Evolutionary conservation across 2,113 vertebrate species (phyloP), one percentile per base, ranked within the genome.

Genomic region (Cyphomyrus plagiostoma): DNA sequence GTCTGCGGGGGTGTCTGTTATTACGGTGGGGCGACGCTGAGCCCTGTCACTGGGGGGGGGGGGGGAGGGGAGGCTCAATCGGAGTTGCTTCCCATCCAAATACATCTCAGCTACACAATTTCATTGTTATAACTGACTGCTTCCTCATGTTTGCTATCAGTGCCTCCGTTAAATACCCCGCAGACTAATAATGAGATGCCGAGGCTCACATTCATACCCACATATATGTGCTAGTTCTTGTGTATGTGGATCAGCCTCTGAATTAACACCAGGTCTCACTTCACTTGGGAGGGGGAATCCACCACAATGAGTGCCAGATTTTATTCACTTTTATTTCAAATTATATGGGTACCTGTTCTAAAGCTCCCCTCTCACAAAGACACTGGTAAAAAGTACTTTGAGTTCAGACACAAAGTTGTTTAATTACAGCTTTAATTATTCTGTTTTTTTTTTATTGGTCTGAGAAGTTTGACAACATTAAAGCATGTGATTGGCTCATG

Each of bases 1-100:
- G 93, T 89, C 92, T 92, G 92, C 90, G 93, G 94, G 30, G 91
- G 89, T 94, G 92, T 93, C 93, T 10, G 90, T 92, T 93, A 92
- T 92, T 91, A 91, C 87, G 42, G 74, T 0, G 70, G 0, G 87
- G 91, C 13, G 86, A 49, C 90, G 49, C 48, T 88, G 92, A 88
- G 80, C 87, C 39, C 90, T 30, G 92, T 87, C 84, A 89, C 89
- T 90, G 92, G 92, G 89, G 85, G 49, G 13, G 49, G 49, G 50
- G 50, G 6, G 88, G 2, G 26, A 9, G 6, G 88, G 2, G 26
- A 9, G 26, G 30, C 26, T 39, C 30, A 39, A 77, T 1, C 30
- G 0, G 30, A 77, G 30, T 39, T 35, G 15, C 35, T 35, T 19
- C 70, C 30, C 70, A 35, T 80, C 35, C 74, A 80, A 42, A 74